Conservation (phyloP, 2,797 vertebrate species). For the Muscicapa striata region DNA sequence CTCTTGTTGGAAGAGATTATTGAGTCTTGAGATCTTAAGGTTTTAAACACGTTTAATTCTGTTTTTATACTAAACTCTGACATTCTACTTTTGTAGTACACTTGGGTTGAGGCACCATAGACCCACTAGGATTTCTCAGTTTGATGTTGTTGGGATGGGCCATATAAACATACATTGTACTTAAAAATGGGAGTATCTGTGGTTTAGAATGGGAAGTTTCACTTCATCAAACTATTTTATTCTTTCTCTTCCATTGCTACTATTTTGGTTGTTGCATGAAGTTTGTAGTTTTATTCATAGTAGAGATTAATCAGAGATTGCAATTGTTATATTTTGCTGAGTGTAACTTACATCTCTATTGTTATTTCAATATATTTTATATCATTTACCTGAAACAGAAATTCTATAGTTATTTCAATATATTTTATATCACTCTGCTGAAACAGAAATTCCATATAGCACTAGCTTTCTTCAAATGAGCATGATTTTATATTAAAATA, state of each 20-base stretch:
- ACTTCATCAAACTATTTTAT: slow-evolving; percentile 38
- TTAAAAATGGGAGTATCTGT: neutral
- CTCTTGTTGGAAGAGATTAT: neutral
- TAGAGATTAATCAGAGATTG: neutral
- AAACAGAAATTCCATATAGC: neutral
- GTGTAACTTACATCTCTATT: neutral
- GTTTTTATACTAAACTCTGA: neutral
- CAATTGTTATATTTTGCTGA: neutral
- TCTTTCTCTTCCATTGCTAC: slow-evolving; percentile 76
- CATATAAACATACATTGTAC: neutral
- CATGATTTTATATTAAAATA: neutral
- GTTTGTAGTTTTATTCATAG: neutral
- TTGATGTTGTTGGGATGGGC: neutral
- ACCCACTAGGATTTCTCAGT: neutral
- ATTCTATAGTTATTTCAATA: neutral
- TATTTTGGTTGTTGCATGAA: neutral
- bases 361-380: neutral
- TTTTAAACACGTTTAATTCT: neutral
- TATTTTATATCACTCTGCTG: neutral
- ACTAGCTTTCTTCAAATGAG: neutral
- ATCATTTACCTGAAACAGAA: neutral
- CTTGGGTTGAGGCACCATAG: neutral
- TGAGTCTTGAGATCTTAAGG: neutral
- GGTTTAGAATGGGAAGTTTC: neutral
- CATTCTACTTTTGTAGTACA: neutral